Conservation (phyloP, 2,888 invertebrate species). For the Melangyna quadrimaculata region DNA sequence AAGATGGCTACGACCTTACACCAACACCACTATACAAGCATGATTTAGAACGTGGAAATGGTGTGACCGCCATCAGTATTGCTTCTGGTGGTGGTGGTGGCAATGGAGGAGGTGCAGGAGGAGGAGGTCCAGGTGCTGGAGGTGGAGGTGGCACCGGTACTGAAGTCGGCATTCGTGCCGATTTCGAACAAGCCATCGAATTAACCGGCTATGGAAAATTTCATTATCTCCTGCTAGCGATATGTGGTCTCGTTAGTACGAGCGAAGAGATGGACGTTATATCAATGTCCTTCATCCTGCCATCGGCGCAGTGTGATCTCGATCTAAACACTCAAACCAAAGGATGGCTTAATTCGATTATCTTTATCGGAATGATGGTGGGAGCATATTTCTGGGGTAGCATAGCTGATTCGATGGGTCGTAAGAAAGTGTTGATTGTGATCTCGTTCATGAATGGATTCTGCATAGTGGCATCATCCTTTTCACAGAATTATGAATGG, state of each 20-base stretch:
- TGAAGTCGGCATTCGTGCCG: conserved; percentile 86
- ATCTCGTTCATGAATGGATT: conserved; percentile 94
- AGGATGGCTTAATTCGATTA: conserved; percentile 90
- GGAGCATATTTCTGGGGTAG: conserved; percentile 97
- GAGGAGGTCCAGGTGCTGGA: conserved; percentile 74
- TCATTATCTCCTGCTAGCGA: conserved; percentile 92
- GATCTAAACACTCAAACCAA: conserved; percentile 92
- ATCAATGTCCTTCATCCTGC: conserved; percentile 96
- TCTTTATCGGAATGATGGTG: conserved; percentile 95
- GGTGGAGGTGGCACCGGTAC: conserved; percentile 80
- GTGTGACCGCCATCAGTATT: conserved; percentile 67
- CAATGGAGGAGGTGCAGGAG: conserved; percentile 76
- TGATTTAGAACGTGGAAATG: conserved; percentile 73
- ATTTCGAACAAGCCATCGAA: conserved; percentile 94
- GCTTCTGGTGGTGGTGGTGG: conserved; percentile 71
- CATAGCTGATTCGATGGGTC: conserved; percentile 92
- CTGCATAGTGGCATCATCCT: conserved; percentile 94
- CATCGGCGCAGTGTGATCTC: conserved; percentile 96
- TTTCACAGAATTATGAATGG: conserved; percentile 92
- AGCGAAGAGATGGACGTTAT: conserved; percentile 98
- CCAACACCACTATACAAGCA: conserved; percentile 57
- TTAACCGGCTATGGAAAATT: conserved; percentile 88
- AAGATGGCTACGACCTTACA: conserved; percentile 76
- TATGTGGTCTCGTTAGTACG: conserved; percentile 96
- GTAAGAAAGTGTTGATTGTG: conserved; percentile 92